Conservation (phyloP, 2,797 vertebrate species). For the Phrynocephalus forsythii region DNA sequence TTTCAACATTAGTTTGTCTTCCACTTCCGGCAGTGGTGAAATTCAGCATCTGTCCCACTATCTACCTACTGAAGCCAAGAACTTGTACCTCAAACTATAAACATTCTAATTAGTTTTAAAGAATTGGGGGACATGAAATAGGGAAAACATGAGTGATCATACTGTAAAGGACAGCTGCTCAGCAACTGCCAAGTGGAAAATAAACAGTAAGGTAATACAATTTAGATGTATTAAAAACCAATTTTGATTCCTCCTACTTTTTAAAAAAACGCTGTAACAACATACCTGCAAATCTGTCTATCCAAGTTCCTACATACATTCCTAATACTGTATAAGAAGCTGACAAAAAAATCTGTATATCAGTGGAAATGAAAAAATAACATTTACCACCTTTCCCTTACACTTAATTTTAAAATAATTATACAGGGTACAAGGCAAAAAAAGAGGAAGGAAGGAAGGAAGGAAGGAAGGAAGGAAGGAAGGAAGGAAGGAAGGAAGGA, state of each 20-base stretch:
- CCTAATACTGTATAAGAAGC: not conserved
- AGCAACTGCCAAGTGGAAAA: not conserved
- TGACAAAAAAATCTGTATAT: not conserved
- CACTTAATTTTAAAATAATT: not conserved
- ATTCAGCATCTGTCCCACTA: not conserved
- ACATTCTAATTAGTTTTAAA: conserved; percentile 13
- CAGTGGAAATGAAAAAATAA: not conserved
- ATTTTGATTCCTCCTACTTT: no score
- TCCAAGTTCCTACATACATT: no score
- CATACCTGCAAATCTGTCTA: not conserved
- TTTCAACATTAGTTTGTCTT: not conserved
- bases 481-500: not conserved
- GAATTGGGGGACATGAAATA: not conserved
- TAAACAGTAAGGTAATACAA: not conserved
- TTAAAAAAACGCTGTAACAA: not conserved
- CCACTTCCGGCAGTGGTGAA: not conserved
- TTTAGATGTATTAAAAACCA: no score
- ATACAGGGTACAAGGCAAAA: no score
- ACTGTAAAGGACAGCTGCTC: not conserved
- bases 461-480: no score
- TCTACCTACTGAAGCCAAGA: not conserved
- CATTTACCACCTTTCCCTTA: not conserved
- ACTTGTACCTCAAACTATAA: not conserved
- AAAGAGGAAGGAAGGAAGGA: not conserved
- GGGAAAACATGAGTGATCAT: not conserved